These are phyloP conservation scores for Agapornis roseicollis DNA, from an alignment of 2,113 vertebrate species.

Conservation along the genomic window DNA sequence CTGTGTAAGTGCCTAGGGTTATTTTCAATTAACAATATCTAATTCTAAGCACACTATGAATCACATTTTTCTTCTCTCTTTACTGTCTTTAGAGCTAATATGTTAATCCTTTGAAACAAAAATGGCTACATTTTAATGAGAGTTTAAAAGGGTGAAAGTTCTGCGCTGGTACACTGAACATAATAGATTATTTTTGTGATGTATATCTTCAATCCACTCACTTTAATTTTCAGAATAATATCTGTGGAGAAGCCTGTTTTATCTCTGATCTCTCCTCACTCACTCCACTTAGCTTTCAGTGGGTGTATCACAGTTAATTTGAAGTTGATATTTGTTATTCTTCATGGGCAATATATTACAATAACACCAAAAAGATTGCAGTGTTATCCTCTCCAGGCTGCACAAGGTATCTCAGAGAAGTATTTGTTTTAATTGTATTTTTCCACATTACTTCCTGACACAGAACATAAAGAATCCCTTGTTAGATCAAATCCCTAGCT, in stretches of 20 bases:
- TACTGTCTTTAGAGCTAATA: conserved; percentile 50
- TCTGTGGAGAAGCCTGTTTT: conserved; percentile 23
- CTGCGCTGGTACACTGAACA: conserved; percentile 24
- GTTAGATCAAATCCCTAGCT: background rate
- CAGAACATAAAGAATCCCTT: background rate
- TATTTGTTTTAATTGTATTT: background rate
- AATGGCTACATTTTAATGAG: conserved; percentile 67
- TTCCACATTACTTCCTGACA: background rate
- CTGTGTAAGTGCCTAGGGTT: conserved; percentile 7
- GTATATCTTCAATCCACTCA: conserved; percentile 30
- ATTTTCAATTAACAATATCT: conserved; percentile 47
- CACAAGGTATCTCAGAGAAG: background rate
- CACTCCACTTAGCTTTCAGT: conserved; percentile 26
- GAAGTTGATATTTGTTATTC: background rate
- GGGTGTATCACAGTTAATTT: conserved; percentile 19
- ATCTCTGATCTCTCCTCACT: conserved; percentile 6
- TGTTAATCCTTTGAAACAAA: conserved; percentile 69
- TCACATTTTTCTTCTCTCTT: conserved; percentile 55
- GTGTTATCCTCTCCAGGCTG: background rate
- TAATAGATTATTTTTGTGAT: conserved; percentile 55
- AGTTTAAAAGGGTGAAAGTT: conserved; percentile 55
- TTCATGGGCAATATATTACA: background rate
- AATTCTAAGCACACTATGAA: conserved; percentile 33
- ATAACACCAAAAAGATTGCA: background rate
- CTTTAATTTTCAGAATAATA: conserved; percentile 56